These are phyloP conservation scores for Cryptoblepharus egeriae DNA, from an alignment of 2,797 vertebrate genomes.

Conservation along the genomic window DNA sequence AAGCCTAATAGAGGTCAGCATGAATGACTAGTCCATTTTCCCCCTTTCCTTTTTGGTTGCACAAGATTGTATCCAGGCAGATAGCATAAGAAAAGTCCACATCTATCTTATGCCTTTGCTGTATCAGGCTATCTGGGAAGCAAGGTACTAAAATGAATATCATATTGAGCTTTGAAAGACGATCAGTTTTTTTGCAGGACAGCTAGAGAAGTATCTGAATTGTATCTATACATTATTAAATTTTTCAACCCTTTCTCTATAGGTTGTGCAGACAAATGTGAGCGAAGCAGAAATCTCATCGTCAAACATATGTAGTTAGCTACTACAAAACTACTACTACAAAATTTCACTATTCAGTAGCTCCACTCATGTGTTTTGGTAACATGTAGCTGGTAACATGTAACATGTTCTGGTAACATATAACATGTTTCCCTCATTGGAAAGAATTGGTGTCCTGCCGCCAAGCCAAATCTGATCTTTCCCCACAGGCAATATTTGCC, in stretches of 20 bases:
- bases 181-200: not conserved
- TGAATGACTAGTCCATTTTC: conserved; percentile 38
- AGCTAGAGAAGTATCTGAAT: not conserved
- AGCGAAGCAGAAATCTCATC: not conserved
- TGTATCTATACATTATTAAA: not conserved
- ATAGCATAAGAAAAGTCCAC: conserved; percentile 10
- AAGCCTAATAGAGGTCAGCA: conserved; percentile 29
- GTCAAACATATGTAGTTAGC: not conserved
- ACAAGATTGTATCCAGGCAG: conserved; percentile 20
- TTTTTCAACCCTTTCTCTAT: not conserved
- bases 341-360: not conserved
- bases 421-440: too few relatives aligned
- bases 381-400: too few relatives aligned
- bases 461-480: too few relatives aligned
- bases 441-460: too few relatives aligned
- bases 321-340: too few relatives aligned
- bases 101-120: not conserved
- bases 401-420: too few relatives aligned
- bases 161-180: not conserved
- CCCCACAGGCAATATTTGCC: too few relatives aligned
- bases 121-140: conserved; percentile 1
- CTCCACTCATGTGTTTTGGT: too few relatives aligned
- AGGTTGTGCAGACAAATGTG: not conserved
- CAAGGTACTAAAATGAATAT: not conserved
- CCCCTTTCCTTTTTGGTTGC: conserved; percentile 14